phyloP scores from a whole-genome alignment of 2,797 vertebrate species.

The Neostethus bicornis region DNA sequence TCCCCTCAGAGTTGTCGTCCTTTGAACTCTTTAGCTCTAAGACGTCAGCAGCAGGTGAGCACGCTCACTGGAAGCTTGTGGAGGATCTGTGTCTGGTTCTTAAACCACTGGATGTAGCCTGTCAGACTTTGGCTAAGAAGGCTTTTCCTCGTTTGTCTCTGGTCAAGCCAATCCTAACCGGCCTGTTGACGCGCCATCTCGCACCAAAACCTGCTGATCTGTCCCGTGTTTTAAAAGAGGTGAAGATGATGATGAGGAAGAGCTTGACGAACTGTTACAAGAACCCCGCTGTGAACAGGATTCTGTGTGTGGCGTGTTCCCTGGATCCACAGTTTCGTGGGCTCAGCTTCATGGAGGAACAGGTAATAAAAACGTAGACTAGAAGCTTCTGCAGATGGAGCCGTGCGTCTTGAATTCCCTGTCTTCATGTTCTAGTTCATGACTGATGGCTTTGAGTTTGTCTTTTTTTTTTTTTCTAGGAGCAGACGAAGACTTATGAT shows the following conservation, averaged over 20 bases:
- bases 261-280: conserved; percentile 68
- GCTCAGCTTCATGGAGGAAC: conserved; percentile 77
- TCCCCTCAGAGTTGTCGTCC: conserved; percentile 25
- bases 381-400: too few species aligned
- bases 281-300: conserved; percentile 67
- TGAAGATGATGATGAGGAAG: conserved; percentile 73
- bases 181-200: conserved; percentile 79
- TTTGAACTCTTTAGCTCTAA: conserved; percentile 36
- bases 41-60: not conserved
- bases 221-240: conserved; percentile 56
- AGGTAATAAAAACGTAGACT: too few species aligned
- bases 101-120: conserved; percentile 80
- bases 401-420: too few species aligned
- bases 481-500: conserved; percentile 69
- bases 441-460: too few species aligned
- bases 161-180: conserved; percentile 79
- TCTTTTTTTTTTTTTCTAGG: conserved; percentile 45
- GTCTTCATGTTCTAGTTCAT: too few species aligned
- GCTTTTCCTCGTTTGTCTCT: conserved; percentile 77
- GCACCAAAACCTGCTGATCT: conserved; percentile 67
- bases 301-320: conserved; percentile 77
- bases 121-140: conserved; percentile 79
- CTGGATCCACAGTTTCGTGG: conserved; percentile 82
- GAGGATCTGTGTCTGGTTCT: conserved; percentile 76
- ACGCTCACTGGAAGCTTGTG: conserved; percentile 69